Evolutionary conservation across 1,140 invertebrate genomes (phyloP).

Genomic region (Drosophila ercepeae): DNA sequence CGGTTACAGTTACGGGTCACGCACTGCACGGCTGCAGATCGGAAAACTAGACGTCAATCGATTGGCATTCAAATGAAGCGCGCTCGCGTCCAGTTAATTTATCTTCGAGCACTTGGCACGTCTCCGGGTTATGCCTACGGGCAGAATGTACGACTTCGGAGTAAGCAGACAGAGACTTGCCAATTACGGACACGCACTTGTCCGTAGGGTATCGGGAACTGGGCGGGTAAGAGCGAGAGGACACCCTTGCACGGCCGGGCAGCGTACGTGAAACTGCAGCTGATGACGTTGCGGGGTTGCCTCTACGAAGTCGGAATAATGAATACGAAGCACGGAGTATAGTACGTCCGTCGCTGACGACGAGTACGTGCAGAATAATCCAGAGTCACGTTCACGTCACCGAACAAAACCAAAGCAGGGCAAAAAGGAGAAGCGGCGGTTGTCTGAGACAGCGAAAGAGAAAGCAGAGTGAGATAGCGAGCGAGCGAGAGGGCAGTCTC

Average conservation of each 20-base stretch:
- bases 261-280: constrained; percentile 78
- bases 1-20: constrained; percentile 25
- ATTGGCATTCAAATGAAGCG: constrained; percentile 79
- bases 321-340: constrained; percentile 36
- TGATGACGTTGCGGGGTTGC: constrained; percentile 45
- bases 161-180: constrained; percentile 50
- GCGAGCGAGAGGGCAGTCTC: constrained; percentile 38
- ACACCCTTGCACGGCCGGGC: constrained; percentile 61
- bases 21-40: constrained; percentile 39
- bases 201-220: constrained; percentile 16
- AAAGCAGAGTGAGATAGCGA: background rate
- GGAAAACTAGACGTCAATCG: constrained; percentile 54
- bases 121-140: constrained; percentile 28
- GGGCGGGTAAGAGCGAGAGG: constrained; percentile 25
- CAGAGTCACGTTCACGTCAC: constrained; percentile 82
- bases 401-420: constrained; percentile 83
- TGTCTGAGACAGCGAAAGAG: constrained; percentile 13
- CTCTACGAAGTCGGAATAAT: constrained; percentile 37
- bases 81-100: constrained; percentile 72
- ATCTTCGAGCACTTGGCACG: constrained; percentile 67
- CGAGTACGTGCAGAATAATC: constrained; percentile 83
- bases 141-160: constrained; percentile 3
- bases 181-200: constrained; percentile 74
- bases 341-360: constrained; percentile 82
- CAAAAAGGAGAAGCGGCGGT: constrained; percentile 55